Percentiles rank a stretch among this genome's conserved stretches.
These are phyloP conservation scores for Abscondita cerata DNA, from an alignment of 2,888 invertebrate genomes.

Conservation along the genomic window DNA sequence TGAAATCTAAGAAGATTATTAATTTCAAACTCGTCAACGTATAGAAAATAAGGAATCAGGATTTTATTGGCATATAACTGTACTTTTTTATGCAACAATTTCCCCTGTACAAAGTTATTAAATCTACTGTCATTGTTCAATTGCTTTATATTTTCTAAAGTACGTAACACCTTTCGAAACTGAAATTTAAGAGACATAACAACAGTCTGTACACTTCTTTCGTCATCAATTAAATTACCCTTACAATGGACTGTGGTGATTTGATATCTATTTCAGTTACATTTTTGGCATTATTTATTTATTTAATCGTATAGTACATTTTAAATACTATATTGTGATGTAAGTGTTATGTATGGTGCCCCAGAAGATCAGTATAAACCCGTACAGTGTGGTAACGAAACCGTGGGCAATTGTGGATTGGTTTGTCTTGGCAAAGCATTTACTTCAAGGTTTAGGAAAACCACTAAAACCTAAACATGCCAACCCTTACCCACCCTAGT, in stretches of 20 bases:
- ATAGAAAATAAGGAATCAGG: slow-evolving; percentile 38
- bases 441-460: too few species aligned
- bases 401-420: too few species aligned
- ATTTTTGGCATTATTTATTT: slow-evolving; percentile 12
- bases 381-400: too few species aligned
- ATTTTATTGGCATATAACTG: slow-evolving; percentile 36
- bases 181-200: slow-evolving; percentile 32
- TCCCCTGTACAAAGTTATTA: slow-evolving; percentile 39
- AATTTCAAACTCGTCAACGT: slow-evolving; percentile 44
- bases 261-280: slow-evolving; percentile 24
- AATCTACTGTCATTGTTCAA: slow-evolving; percentile 15
- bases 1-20: slow-evolving; percentile 42
- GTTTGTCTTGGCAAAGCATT: too few species aligned
- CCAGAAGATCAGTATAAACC: too few species aligned
- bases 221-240: slow-evolving; percentile 19
- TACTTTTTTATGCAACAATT: slow-evolving; percentile 41
- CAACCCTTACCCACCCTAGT: too few species aligned
- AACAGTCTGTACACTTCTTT: slow-evolving; percentile 25
- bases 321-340: too few species aligned
- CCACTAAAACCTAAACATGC: too few species aligned
- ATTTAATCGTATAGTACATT: too few species aligned
- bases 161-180: slow-evolving; percentile 22
- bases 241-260: slow-evolving; percentile 9
- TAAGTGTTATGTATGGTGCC: too few species aligned
- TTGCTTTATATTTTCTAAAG: slow-evolving; percentile 15